Evolutionary conservation across 2,113 vertebrate genomes (phyloP), one percentile per base, ranked within the genome.

Genomic region (Scytalopus superciliaris): DNA sequence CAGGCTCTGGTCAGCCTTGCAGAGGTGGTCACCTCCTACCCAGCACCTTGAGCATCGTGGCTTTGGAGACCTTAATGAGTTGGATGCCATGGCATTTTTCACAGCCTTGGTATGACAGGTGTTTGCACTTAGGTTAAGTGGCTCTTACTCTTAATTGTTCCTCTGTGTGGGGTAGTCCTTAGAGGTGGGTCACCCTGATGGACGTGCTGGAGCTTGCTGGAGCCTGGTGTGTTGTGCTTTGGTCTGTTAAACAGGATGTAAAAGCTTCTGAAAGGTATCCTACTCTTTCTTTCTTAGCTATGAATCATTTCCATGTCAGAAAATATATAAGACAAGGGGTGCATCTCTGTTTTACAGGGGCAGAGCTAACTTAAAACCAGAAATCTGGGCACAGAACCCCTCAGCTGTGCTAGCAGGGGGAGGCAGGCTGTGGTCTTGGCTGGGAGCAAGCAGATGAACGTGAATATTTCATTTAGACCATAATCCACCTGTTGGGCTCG

Each of bases 401-500:
- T 72, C 57, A n/a, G 27, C 60, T 2, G 15, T 1, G 6, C 25
- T 22, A 23, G 53, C 50, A 21, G 62, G 67, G 47, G 37, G 53
- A 67, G 55, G 16, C 39, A 62, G 66, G 7, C 40, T 79, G 68
- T 89, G 86, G 14, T 44, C 31, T 69, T 74, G 79, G 10, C 44
- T 83, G 7, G 1, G 81, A 90, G 59, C 37, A 27, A 47, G 62
- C 21, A 23, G 66, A 60, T 44, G 33, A 49, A 57, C 10, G 50
- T 67, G 67, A 89, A 59, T 87, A 45, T 84, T 93, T 77, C 9
- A 49, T 88, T 74, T 73, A 75, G 53, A 19, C 53, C 23, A 16
- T 56, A 60, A 84, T 37, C 70, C 84, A 77, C 87, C 85, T 91
- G 89, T 81, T 79, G 18, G 42, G n/a, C 45, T 70, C 40, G 0